These are phyloP conservation scores for Alosa sapidissima DNA, from an alignment of 2,797 vertebrate species.

Conservation along the genomic window DNA sequence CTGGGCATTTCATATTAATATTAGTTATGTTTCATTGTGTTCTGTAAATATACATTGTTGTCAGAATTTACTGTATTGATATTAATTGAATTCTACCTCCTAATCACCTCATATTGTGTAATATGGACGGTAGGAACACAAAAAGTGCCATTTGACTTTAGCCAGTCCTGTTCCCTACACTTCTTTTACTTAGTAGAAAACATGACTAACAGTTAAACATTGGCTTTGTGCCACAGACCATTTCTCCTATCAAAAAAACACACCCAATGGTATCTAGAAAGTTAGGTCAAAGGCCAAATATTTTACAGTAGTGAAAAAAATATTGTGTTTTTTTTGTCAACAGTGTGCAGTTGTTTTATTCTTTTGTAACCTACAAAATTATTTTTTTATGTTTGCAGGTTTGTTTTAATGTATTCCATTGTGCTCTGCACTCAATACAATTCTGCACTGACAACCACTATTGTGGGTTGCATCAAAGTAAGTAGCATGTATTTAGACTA, in stretches of 20 bases:
- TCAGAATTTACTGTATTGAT: background rate
- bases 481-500: slow-evolving; percentile 38
- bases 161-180: background rate
- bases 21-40: background rate
- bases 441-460: slow-evolving; percentile 94
- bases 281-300: background rate
- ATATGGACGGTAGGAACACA: background rate
- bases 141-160: background rate
- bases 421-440: slow-evolving; percentile 97
- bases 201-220: background rate
- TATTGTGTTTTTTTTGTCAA: slow-evolving; percentile 26
- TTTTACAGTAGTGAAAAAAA: background rate
- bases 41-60: background rate
- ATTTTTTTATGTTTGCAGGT: slow-evolving; percentile 67
- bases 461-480: slow-evolving; percentile 97
- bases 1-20: background rate
- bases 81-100: background rate
- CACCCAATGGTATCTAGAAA: background rate
- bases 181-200: background rate
- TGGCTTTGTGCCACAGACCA: background rate
- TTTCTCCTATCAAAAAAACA: background rate
- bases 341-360: background rate
- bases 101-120: background rate
- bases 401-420: slow-evolving; percentile 94
- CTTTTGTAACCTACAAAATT: background rate